Base-by-base conservation (phyloP, 1,140 invertebrate species). In the Philopotamus ludificatus region DNA sequence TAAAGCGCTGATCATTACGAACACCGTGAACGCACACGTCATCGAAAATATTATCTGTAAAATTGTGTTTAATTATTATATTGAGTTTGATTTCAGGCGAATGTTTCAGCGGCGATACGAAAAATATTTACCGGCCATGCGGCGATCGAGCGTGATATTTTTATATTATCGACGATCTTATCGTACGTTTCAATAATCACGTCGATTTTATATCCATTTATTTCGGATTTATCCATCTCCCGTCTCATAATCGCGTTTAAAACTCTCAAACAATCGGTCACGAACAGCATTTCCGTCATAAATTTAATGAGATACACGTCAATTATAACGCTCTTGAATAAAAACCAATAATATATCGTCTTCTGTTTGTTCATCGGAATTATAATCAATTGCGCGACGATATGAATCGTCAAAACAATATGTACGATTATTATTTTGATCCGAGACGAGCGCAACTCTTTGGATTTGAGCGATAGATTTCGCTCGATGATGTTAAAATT, bases 1-100 rank as follows among this genome's bases (percentile, higher is more conserved):
- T n/a, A n/a, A n/a, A n/a, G n/a, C n/a, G n/a, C n/a, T n/a, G n/a
- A 60, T 47, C 12, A 60, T 15, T 47, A 60, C 20, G 8, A 57
- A 57, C 1, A 57, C 8, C 12, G 54, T 57, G 23, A 57, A 57
- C 8, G 54, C 12, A 12, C 54, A 23, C 9, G 23, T 26, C 42
- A 57, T 57, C 1, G 34, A 20, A 42, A 57, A 57, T 22, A 57
- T 21, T 20, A 57, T 41, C 54, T 57, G 39, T 39, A 57, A 53
- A 53, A 50, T 50, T 20, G 12, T 50, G 10, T 50, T 21, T 18
- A 18, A 4, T 3, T 50, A n/a, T 50, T 20, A 18, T 26, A 54
- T 26, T 20, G 3, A 50, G 20, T 50, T 7, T 2, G 23, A 20
- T 16, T 50, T 20, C 2, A 50, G 22, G 18, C 3, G 1, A 3